These are phyloP conservation scores for Pipra filicauda DNA, from an alignment of 2,113 vertebrate genomes.

Conservation along the genomic window DNA sequence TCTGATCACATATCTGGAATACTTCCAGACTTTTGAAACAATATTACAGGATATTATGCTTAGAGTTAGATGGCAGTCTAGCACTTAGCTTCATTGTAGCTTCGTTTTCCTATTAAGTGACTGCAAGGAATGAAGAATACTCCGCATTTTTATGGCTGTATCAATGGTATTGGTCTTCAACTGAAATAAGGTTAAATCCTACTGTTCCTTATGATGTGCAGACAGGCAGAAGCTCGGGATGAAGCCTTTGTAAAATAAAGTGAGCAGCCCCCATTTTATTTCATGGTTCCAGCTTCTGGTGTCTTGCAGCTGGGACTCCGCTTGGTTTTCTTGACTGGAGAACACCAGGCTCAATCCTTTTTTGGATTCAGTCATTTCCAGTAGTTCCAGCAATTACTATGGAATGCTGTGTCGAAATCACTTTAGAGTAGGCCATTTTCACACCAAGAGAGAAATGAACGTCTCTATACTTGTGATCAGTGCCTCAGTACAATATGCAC, in stretches of 20 bases:
- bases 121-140: background rate
- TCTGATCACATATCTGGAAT: slow-evolving; percentile 6
- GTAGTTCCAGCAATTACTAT: background rate
- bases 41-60: background rate
- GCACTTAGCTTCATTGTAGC: background rate
- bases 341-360: background rate
- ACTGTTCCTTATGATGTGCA: background rate
- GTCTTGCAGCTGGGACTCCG: background rate
- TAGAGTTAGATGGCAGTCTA: slow-evolving; percentile 32
- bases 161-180: background rate
- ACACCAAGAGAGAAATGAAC: background rate
- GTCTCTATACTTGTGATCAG: background rate
- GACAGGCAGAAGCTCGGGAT: background rate
- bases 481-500: background rate
- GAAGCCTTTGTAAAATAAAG: background rate
- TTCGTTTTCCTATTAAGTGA: background rate
- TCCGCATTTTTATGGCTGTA: background rate
- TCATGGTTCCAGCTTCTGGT: background rate
- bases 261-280: background rate
- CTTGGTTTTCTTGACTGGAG: background rate
- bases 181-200: background rate
- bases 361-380: background rate
- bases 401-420: background rate
- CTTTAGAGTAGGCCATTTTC: background rate
- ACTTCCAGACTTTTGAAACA: background rate